These are phyloP conservation scores for Caenorhabditis briggsae DNA, from an alignment of 1,140 invertebrate species.

Conservation along the genomic window DNA sequence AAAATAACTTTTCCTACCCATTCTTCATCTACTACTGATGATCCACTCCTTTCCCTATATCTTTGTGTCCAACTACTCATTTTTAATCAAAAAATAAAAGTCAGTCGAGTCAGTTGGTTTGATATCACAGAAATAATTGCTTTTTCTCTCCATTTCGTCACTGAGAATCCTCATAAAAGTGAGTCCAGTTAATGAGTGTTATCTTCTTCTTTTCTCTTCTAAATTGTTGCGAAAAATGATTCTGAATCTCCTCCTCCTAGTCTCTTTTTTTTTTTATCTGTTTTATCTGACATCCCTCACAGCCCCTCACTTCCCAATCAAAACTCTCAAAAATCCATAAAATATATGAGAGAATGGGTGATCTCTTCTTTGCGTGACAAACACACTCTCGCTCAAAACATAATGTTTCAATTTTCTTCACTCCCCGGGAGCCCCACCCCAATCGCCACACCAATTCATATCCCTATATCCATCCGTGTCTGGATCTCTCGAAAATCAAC, in stretches of 20 bases:
- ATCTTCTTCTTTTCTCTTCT: neutral
- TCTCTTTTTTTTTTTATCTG: too few relatives aligned
- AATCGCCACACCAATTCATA: neutral
- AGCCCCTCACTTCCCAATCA: neutral
- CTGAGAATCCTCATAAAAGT: neutral
- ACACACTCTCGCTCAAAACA: neutral
- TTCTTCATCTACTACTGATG: too few relatives aligned
- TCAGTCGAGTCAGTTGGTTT: conserved; percentile 10
- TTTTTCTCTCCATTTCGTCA: neutral
- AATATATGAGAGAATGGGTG: conserved; percentile 2
- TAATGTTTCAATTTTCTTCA: conserved; percentile 47
- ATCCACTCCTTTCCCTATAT: neutral
- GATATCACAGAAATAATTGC: conserved; percentile 1
- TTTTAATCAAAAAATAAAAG: too few relatives aligned
- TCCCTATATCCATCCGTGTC: neutral
- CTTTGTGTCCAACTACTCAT: neutral
- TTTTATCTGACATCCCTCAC: neutral
- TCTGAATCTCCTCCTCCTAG: too few relatives aligned
- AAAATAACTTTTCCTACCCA: too few relatives aligned
- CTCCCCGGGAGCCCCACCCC: too few relatives aligned
- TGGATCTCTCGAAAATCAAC: neutral
- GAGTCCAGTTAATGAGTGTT: conserved; percentile 8
- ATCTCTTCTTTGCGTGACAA: neutral
- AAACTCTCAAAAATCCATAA: conserved; percentile 55
- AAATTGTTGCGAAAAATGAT: too few relatives aligned